phyloP scores from a whole-genome alignment of 2,888 invertebrate species.

The Panzeria rudis region DNA sequence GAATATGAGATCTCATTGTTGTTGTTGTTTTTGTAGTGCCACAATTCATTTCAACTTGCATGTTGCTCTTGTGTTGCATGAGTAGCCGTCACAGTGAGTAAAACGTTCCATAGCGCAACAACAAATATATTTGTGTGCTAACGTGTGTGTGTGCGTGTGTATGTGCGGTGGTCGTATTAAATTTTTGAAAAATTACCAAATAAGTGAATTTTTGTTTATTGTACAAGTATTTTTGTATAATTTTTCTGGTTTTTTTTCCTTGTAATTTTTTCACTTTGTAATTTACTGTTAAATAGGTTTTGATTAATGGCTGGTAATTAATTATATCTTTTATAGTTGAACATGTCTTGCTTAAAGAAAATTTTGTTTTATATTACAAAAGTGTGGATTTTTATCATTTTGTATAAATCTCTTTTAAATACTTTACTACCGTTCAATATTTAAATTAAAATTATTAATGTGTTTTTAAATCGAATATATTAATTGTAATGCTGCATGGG shows the following conservation, averaged over 20 bases:
- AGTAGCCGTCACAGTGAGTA: neutral
- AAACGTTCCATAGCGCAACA: neutral
- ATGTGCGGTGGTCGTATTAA: conserved; percentile 48
- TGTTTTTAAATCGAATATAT: conserved; percentile 36
- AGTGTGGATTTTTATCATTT: conserved; percentile 47
- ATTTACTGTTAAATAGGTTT: conserved; percentile 63
- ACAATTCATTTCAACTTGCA: conserved; percentile 23
- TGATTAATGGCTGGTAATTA: conserved; percentile 69
- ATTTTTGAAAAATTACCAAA: conserved; percentile 68
- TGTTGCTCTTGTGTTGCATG: conserved; percentile 14
- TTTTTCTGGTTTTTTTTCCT: neutral
- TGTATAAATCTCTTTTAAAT: conserved; percentile 43
- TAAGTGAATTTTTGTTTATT: conserved; percentile 53
- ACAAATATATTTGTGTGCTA: neutral
- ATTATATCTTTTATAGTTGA: conserved; percentile 62
- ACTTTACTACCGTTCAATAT: conserved; percentile 58
- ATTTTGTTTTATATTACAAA: conserved; percentile 18
- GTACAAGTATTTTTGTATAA: conserved; percentile 11
- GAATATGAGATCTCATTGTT: conserved; percentile 1
- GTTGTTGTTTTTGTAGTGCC: conserved; percentile 9
- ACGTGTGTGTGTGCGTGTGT: conserved; percentile 20
- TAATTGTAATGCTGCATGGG: neutral
- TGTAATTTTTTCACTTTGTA: conserved; percentile 42
- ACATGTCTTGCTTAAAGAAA: conserved; percentile 42
- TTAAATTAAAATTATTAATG: conserved; percentile 53